Percentiles rank a stretch among this genome's conserved stretches.
Conservation (phyloP, 1,140 invertebrate genomes). For the Lepeophtheirus salmonis region DNA sequence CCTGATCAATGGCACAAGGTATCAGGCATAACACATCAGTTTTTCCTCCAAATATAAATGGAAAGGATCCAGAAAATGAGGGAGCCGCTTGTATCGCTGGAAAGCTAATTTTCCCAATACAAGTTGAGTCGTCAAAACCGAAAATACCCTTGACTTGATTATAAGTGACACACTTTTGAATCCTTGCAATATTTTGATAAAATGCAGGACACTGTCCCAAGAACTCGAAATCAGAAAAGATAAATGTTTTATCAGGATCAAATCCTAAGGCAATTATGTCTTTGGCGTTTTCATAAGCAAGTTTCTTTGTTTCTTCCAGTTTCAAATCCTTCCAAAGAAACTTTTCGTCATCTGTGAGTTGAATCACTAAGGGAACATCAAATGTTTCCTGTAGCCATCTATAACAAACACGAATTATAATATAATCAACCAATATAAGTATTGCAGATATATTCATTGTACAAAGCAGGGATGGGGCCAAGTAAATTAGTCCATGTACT, state of each 20-base stretch:
- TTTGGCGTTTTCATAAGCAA: constrained; percentile 80
- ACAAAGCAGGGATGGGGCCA: no score
- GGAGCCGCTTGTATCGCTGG: constrained; percentile 91
- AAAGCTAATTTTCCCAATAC: constrained; percentile 91
- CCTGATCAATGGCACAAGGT: constrained; percentile 96
- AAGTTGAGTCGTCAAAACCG: constrained; percentile 83
- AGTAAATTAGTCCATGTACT: no score
- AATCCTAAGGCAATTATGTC: constrained; percentile 98
- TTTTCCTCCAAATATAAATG: constrained; percentile 63
- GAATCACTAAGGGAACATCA: constrained; percentile 85
- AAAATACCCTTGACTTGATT: constrained; percentile 87
- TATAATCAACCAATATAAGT: no score
- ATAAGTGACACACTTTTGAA: constrained; percentile 82
- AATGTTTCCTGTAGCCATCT: constrained; percentile 83
- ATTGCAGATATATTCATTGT: no score
- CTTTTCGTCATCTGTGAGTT: constrained; percentile 97
- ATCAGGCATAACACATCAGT: constrained; percentile 77
- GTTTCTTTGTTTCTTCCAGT: constrained; percentile 63
- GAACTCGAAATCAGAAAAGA: constrained; percentile 84
- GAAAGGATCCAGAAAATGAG: constrained; percentile 82
- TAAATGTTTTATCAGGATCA: constrained; percentile 85
- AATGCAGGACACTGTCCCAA: constrained; percentile 53
- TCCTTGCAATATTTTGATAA: constrained; percentile 38
- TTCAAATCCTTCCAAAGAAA: constrained; percentile 89
- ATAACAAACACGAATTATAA: neutral